Base-by-base conservation (phyloP, 2,113 vertebrate genomes). In the Gasterosteus nipponicus region DNA sequence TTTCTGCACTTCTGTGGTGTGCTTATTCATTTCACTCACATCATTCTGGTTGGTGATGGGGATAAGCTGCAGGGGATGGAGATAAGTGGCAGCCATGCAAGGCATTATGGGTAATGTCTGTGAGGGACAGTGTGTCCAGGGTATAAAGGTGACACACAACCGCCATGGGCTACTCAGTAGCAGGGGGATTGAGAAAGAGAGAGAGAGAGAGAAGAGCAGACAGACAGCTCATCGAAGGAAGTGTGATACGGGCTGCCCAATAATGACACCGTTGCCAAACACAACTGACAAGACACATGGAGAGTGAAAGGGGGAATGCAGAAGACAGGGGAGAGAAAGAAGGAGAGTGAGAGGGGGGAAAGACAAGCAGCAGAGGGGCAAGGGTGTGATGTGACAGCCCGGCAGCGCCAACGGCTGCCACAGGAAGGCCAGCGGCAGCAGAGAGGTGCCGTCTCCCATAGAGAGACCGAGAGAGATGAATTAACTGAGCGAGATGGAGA, bases 341-440 rank as follows among this genome's bases (percentile, higher is more conserved):
- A 73, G 14, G 65, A 39, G 65, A 7, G 46, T 63, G 64, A 51
- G 33, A 6, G 44, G 70, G 54, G 80, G 67, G 67, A 59, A 29
- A 61, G 86, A 86, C 89, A 87, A 70, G 88, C 78, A 89, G 83
- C 87, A 88, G 86, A 91, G 87, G 91, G 89, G 77, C 89, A 88
- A 89, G 91, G 89, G 93, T 91, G 90, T 92, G 94, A 94, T 91
- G 88, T 94, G 94, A 93, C 93, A 94, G 91, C 90, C 85, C 88
- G 88, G 92, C 86, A 88, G 86, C 92, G 93, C 93, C 92, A 93
- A 89, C 69, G 88, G 92, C 92, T 93, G 92, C 92, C 92, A 93
- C 76, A 81, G 87, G 91, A 91, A 93, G 92, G 91, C 91, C 92
- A 93, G 88, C 78, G 86, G 89, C 88, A 77, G 89, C 86, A 73